Conservation (phyloP, 2,113 vertebrate genomes). For the Terrapene triunguis region DNA sequence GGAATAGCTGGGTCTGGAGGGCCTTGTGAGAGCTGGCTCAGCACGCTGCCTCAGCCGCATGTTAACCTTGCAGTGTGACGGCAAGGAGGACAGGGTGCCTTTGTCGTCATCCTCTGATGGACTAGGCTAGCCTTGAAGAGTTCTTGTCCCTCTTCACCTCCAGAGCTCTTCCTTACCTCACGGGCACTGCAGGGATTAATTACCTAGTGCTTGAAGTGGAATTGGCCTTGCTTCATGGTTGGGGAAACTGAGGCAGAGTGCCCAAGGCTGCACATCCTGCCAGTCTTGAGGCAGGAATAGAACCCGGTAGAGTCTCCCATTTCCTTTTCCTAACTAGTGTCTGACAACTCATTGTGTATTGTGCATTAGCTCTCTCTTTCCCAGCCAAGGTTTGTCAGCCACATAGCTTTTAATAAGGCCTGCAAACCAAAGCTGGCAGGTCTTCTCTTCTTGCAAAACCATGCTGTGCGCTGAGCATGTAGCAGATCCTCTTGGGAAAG, state of each 20-base stretch:
- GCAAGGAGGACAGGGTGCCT: background rate
- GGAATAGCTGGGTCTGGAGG: background rate
- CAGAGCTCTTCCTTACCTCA: too few relatives aligned
- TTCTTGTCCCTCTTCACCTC: too few relatives aligned
- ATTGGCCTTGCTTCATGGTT: background rate
- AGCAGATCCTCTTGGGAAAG: too few relatives aligned
- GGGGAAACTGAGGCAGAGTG: background rate
- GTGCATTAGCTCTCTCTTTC: background rate
- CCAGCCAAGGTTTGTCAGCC: background rate
- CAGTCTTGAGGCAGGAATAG: background rate
- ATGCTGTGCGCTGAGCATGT: too few relatives aligned
- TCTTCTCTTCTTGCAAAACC: too few relatives aligned
- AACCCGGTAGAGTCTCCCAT: background rate
- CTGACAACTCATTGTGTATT: background rate
- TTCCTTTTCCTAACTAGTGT: background rate
- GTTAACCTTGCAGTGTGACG: background rate
- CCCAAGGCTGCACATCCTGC: background rate
- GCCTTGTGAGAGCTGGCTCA: background rate
- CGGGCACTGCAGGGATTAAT: too few relatives aligned
- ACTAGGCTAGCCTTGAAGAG: background rate
- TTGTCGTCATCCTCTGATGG: background rate
- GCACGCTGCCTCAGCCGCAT: background rate
- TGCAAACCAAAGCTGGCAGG: background rate
- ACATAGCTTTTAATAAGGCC: background rate
- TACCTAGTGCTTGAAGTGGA: background rate